phyloP scores from a whole-genome alignment of 2,797 vertebrate species.

The Parauchenoglanis ngamensis region DNA sequence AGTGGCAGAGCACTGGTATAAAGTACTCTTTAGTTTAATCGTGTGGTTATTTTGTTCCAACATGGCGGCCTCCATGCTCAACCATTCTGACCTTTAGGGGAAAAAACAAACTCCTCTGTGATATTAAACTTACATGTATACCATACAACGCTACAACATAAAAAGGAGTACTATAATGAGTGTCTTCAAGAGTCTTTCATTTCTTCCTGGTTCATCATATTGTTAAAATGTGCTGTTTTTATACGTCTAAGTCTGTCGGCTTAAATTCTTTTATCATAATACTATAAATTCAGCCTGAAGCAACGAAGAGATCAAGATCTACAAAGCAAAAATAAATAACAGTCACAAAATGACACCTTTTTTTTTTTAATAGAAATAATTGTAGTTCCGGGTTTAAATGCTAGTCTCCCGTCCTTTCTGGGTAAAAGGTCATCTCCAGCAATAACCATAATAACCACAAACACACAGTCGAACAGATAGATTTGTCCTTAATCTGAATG shows the following conservation, averaged over 20 bases:
- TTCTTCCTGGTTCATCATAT: background rate
- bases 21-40: background rate
- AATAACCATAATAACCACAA: background rate
- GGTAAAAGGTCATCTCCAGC: conserved; percentile 70
- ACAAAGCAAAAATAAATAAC: background rate
- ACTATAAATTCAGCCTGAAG: background rate
- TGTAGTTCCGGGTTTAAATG: background rate
- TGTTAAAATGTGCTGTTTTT: background rate
- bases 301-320: background rate
- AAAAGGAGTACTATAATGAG: too few relatives aligned
- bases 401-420: background rate
- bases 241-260: background rate
- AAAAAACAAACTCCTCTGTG: background rate
- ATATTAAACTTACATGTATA: background rate
- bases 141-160: conserved; percentile 41
- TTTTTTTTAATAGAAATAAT: background rate
- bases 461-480: background rate
- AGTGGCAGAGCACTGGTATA: background rate
- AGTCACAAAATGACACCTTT: too few relatives aligned
- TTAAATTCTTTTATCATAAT: background rate
- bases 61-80: conserved; percentile 80
- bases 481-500: background rate
- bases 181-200: background rate
- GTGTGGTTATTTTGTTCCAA: conserved; percentile 58
- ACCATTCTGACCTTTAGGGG: conserved; percentile 82